Base-by-base conservation (phyloP, 2,888 invertebrate species). In the Subacronicta megacephala region DNA sequence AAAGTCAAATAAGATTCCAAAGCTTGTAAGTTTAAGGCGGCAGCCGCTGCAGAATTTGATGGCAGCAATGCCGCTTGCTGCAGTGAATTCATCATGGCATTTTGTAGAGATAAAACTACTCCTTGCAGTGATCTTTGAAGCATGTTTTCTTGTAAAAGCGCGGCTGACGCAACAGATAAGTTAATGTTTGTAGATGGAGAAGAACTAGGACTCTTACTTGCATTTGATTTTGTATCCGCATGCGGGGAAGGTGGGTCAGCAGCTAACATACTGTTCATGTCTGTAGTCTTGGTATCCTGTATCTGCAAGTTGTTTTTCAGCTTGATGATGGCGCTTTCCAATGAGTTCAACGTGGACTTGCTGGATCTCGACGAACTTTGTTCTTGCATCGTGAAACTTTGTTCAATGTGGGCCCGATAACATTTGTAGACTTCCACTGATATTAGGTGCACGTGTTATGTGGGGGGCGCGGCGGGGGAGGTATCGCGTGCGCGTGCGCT, bases 31-130 rank as follows among this genome's bases (percentile, higher is more conserved):
- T 97, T 97, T 16, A 98, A 94, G 0, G 98, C 98, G 33, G 97
- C 97, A 33, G 97, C 97, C 7, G 97, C 97, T 4, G 97, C 97
- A 2, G 97, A 97, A 76, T 97, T 97, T 0, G 96, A 96, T 7
- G 97, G 97, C 76, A 98, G 87, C 18, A 98, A 92, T 0, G 97
- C 97, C 1, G 97, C 98, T 82, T 97, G 97, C 85, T 97, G 97
- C 69, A 98, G 90, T 9, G 97, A 97, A 79, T 96, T 97, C 91
- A 98, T 96, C 95, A 98, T 96, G 7, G 97, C 97, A 82, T 97
- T 97, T 89, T 98, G 98, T 47, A 98, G 92, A 12, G 97, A 97
- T 70, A 97, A 94, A 31, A 97, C 97, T 45, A 97, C 97, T 78
- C 96, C 96, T 87, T 97, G 97, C 70, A 96, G 86, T n/a, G 97